These are phyloP conservation scores for Cotesia congregata DNA, from an alignment of 2,888 invertebrate genomes.

Conservation along the genomic window DNA sequence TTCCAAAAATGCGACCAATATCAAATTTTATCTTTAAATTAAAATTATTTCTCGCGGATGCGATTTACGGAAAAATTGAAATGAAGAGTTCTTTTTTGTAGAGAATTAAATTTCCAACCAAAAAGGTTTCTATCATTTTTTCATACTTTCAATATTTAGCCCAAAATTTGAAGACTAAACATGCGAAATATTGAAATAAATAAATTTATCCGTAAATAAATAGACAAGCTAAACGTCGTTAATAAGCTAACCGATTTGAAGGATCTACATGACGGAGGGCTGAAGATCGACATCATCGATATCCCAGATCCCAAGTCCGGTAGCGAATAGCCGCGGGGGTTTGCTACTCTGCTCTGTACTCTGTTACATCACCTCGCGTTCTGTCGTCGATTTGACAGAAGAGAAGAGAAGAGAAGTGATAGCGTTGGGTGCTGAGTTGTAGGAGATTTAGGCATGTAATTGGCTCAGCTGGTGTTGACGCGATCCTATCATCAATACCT, in stretches of 20 bases:
- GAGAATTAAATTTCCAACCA: too few relatives aligned
- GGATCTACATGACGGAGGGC: not conserved
- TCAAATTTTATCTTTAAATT: too few relatives aligned
- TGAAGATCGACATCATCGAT: conserved; percentile 28
- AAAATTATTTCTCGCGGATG: too few relatives aligned
- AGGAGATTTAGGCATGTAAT: conserved; percentile 73
- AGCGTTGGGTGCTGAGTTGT: conserved; percentile 46
- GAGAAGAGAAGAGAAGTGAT: conserved; percentile 31
- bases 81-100: too few relatives aligned
- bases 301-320: conserved; percentile 22
- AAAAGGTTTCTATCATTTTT: too few relatives aligned
- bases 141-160: too few relatives aligned
- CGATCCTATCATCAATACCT: conserved; percentile 77
- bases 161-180: too few relatives aligned
- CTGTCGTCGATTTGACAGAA: not conserved
- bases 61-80: too few relatives aligned
- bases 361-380: not conserved
- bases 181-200: not conserved
- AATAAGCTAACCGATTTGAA: not conserved
- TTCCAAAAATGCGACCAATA: too few relatives aligned
- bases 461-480: conserved; percentile 77
- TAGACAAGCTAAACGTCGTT: not conserved
- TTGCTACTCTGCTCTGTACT: conserved; percentile 21
- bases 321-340: conserved; percentile 33
- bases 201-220: not conserved